Evolutionary conservation across 2,797 vertebrate genomes (phyloP).

Genomic region (Perodicticus potto): DNA sequence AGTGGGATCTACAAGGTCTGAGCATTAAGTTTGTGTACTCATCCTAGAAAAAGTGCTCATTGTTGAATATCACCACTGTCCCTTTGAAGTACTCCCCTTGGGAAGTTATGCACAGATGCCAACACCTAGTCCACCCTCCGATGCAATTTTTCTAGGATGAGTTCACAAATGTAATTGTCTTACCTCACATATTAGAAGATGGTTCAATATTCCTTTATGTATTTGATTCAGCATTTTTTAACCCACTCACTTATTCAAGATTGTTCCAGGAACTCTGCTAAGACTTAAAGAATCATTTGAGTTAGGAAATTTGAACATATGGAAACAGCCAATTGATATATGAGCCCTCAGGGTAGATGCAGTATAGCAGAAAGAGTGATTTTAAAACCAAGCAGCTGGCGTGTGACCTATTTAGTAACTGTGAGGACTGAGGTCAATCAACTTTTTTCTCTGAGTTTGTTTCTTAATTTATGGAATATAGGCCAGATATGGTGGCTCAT

Average conservation of each 20-base stretch:
- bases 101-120: no score
- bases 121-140: no score
- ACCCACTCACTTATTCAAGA: not conserved
- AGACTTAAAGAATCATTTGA: not conserved
- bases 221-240: slow-evolving; percentile 17
- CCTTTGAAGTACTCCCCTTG: no score
- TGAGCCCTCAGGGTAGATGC: not conserved
- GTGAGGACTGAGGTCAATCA: not conserved
- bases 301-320: not conserved
- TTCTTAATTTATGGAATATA: not conserved
- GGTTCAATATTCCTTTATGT: not conserved
- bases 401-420: not conserved
- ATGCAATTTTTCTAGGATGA: no score
- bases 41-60: no score
- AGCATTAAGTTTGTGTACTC: no score
- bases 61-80: no score
- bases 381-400: slow-evolving; percentile 24
- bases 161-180: no score
- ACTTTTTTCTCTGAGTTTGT: not conserved
- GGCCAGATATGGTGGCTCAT: no score
- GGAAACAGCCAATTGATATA: not conserved
- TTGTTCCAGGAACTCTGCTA: not conserved
- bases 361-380: not conserved
- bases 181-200: not conserved
- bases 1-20: not conserved